phyloP scores from a whole-genome alignment of 2,113 vertebrate species.

The Isichthys henryi region DNA sequence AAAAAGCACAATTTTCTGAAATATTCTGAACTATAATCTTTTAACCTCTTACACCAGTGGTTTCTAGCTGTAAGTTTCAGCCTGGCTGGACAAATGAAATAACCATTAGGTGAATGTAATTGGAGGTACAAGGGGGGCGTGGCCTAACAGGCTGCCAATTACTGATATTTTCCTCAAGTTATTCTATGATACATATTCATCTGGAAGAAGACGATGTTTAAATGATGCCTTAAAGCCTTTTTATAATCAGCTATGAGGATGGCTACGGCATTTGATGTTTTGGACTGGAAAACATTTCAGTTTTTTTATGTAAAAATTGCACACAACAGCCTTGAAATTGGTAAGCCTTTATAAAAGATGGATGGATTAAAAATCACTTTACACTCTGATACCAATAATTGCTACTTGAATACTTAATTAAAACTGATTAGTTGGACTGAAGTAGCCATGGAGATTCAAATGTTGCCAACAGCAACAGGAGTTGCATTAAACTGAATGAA shows the following conservation, averaged over 20 bases:
- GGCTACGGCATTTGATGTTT: background rate
- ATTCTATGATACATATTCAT: background rate
- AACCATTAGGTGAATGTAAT: background rate
- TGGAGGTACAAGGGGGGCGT: background rate
- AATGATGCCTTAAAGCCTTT: background rate
- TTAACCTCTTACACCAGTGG: background rate
- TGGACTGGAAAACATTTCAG: background rate
- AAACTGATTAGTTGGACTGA: background rate
- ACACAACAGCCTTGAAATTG: background rate
- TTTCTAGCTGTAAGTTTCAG: background rate
- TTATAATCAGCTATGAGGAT: background rate
- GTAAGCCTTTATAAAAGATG: background rate
- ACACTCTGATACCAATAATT: background rate
- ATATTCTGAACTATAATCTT: background rate
- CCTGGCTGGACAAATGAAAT: background rate
- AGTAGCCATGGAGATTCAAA: background rate
- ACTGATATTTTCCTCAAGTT: background rate
- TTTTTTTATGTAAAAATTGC: background rate
- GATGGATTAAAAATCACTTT: background rate
- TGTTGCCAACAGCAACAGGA: background rate
- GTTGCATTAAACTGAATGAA: background rate
- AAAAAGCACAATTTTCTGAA: background rate
- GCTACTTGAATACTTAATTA: slow-evolving; percentile 4
- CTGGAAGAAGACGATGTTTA: background rate
- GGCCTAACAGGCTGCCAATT: background rate